Conservation (phyloP, 2,113 vertebrate genomes). For the Chinchilla lanigera region DNA sequence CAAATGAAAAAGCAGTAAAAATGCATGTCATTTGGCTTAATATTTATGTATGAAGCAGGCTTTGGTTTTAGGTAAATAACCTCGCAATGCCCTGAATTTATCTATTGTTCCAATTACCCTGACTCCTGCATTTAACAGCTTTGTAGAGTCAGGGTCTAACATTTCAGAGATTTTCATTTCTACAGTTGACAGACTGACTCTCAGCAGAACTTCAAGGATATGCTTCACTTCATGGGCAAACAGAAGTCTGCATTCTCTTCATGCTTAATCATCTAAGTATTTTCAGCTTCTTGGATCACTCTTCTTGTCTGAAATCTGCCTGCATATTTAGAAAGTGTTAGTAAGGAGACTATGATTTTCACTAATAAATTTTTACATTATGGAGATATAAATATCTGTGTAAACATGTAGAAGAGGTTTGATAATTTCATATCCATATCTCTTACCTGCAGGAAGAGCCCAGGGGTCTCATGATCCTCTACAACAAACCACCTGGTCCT, state of each 20-base stretch:
- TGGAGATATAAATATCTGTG: not conserved
- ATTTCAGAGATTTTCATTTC: not conserved
- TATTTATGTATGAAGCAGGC: not conserved
- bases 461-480: not conserved
- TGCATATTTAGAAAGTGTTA: not conserved
- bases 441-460: not conserved
- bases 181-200: fast-evolving
- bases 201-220: not conserved
- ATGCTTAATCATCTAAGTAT: not conserved
- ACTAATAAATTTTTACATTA: not conserved
- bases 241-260: not conserved
- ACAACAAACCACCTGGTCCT: not conserved
- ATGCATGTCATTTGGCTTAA: not conserved
- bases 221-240: not conserved
- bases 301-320: not conserved
- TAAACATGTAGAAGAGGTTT: not conserved
- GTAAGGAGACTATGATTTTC: not conserved
- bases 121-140: not conserved
- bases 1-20: not conserved
- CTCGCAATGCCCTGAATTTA: not conserved
- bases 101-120: not conserved
- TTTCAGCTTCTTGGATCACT: not conserved
- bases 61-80: not conserved
- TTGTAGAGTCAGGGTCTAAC: not conserved
- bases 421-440: not conserved